A percentile compares a stretch with the other conserved stretches of the same genome.
phyloP scores from a whole-genome alignment of 1,140 invertebrate genomes.

The Ectropis grisescens region DNA sequence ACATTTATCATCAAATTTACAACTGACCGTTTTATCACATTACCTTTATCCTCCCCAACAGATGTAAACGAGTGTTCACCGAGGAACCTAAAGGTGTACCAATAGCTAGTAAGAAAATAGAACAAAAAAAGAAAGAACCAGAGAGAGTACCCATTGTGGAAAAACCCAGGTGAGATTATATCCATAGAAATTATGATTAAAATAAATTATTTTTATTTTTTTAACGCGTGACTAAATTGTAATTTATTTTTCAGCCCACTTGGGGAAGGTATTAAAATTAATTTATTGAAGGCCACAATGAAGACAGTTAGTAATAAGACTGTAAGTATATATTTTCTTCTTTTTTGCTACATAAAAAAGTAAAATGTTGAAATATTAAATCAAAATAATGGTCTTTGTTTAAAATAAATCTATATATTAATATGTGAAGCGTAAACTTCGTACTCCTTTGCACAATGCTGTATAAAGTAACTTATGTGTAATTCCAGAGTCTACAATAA shows the following conservation, averaged over 20 bases:
- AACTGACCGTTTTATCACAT: no score
- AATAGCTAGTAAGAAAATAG: constrained; percentile 51
- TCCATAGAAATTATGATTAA: no score
- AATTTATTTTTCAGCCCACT: constrained; percentile 35
- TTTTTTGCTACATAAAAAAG: no score
- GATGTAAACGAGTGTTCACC: constrained; percentile 71
- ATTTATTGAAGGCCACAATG: constrained; percentile 54
- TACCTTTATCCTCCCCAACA: no score
- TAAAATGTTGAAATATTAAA: no score
- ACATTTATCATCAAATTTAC: no score
- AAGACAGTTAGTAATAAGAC: constrained; percentile 53
- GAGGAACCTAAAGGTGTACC: constrained; percentile 72
- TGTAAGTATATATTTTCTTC: constrained; percentile 28
- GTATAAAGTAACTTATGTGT: no score
- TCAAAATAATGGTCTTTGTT: not conserved
- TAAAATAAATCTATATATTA: not conserved
- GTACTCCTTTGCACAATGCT: no score
- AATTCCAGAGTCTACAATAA: no score
- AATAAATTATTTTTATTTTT: no score
- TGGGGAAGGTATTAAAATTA: constrained; percentile 57
- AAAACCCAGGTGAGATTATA: constrained; percentile 14
- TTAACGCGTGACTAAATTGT: constrained; percentile 1
- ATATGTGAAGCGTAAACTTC: no score
- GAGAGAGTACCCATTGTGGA: constrained; percentile 34
- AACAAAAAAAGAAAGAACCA: constrained; percentile 57